A percentile compares a stretch with the other conserved stretches of the same genome.
These are phyloP conservation scores for Sebastes itinus DNA, from an alignment of 2,797 vertebrate genomes.

Conservation along the genomic window DNA sequence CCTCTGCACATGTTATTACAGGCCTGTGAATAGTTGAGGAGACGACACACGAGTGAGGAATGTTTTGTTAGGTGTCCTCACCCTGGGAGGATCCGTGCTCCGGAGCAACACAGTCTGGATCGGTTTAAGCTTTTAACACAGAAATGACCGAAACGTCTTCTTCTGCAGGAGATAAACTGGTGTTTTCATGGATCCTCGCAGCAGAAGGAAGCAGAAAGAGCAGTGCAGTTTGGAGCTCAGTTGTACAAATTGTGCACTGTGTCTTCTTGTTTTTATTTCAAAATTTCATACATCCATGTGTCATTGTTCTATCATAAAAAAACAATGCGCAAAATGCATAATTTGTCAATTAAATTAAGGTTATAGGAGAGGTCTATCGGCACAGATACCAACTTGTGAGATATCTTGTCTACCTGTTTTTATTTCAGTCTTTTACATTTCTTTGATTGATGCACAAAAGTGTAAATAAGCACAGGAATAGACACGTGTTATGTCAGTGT, in stretches of 20 bases:
- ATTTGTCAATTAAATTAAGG: background rate
- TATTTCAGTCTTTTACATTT: too few relatives aligned
- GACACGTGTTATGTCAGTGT: background rate
- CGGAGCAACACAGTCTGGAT: background rate
- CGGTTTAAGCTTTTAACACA: background rate
- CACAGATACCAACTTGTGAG: background rate
- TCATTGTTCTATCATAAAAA: background rate
- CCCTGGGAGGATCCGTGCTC: slow-evolving; percentile 41
- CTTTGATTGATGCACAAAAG: background rate
- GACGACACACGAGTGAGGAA: slow-evolving; percentile 52
- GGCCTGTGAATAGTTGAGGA: slow-evolving; percentile 48
- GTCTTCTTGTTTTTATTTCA: background rate
- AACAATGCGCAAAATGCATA: background rate
- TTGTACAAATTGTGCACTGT: background rate
- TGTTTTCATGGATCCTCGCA: background rate
- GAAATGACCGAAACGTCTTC: background rate
- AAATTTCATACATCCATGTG: fast-evolving
- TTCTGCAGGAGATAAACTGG: background rate
- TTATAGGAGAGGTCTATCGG: background rate
- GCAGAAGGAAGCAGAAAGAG: background rate
- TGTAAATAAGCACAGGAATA: background rate
- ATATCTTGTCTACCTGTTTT: background rate
- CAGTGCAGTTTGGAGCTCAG: background rate
- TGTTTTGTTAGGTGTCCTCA: slow-evolving; percentile 48
- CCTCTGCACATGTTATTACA: slow-evolving; percentile 42